Evolutionary conservation across 2,113 vertebrate species (phyloP).

Genomic region (Polyodon spathula): DNA sequence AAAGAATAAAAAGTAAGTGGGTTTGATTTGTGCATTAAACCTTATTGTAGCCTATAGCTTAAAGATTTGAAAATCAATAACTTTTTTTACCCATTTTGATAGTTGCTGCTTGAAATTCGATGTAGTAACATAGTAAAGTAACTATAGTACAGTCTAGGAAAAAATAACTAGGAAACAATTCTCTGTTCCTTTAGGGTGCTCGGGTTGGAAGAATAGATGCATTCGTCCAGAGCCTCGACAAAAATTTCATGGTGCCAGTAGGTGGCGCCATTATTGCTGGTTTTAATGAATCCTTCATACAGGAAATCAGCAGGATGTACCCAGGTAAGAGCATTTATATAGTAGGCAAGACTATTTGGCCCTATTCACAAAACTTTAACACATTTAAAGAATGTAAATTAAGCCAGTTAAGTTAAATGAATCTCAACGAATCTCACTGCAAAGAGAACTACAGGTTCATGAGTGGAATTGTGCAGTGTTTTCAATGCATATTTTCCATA

Average conservation of each 20-base stretch:
- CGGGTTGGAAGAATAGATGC: constrained; percentile 87
- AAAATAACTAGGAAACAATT: not conserved
- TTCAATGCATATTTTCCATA: not conserved
- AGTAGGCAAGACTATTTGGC: too few species aligned
- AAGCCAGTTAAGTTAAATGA: not conserved
- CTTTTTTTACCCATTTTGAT: too few species aligned
- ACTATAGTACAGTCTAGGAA: too few species aligned
- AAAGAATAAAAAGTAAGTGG: too few species aligned
- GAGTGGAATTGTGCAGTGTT: not conserved
- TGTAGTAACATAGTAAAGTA: too few species aligned
- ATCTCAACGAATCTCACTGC: not conserved
- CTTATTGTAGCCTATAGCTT: too few species aligned
- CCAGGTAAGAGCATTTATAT: constrained; percentile 60
- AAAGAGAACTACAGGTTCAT: too few species aligned
- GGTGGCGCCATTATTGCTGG: constrained; percentile 95
- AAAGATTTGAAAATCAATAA: too few species aligned
- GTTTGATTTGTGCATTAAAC: too few species aligned
- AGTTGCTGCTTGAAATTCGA: too few species aligned
- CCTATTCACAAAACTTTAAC: too few species aligned
- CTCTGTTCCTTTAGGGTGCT: constrained; percentile 61
- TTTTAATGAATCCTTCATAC: constrained; percentile 77
- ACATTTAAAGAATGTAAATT: too few species aligned
- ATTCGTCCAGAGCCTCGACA: constrained; percentile 97
- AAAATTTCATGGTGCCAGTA: constrained; percentile 99
- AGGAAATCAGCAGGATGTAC: constrained; percentile 94